Base-by-base conservation (phyloP, 2,797 vertebrate species). In the Gephyroberyx darwinii region DNA sequence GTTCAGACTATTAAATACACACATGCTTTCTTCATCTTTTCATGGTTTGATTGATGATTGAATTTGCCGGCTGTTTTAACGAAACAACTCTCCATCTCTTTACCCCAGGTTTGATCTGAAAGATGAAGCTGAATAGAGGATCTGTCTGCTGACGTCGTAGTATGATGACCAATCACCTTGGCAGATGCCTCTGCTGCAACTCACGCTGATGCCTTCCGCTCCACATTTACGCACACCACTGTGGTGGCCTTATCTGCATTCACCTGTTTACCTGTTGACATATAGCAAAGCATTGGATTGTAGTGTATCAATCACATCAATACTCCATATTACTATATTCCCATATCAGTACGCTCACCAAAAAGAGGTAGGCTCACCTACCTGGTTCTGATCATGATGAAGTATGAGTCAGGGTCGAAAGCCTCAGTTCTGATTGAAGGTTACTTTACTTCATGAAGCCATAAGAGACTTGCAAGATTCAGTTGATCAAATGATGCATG, bases 91-190 rank as follows among this genome's bases (percentile, higher is more conserved):
- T 75, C 4, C n/a, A 26, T 69, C 14, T 82, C 5, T 81, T 31
- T 58, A 12, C 84, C 84, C 54, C 84, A 97, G 96, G 96, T 96
- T 95, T 74, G 92, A 94, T 73, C 88, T 97, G 74, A 91, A 78
- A 78, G 95, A 95, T 0, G 92, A 93, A 66, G 84, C 63, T 43
- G 91, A 93, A 20, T 90, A 90, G 71, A 48, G 35, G 5, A 16
- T 35, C 63, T 69, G 43, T 77, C 70, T 30, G 48, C 78, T 52
- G 56, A 56, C n/a, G 31, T 54, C 6, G 0, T 14, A 5, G n/a
- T 5, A 5, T 48, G 17, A 53, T 17, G 52, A 41, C 60, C 55
- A 6, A 47, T 68, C 61, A 33, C n/a, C 57, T 3, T 31, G 45
- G 60, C 61, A 17, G 31, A 53, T 71, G 64, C 50, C 59, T 52